Evolutionary conservation across 2,888 invertebrate species (phyloP).

Genomic region (Alcis repandata): DNA sequence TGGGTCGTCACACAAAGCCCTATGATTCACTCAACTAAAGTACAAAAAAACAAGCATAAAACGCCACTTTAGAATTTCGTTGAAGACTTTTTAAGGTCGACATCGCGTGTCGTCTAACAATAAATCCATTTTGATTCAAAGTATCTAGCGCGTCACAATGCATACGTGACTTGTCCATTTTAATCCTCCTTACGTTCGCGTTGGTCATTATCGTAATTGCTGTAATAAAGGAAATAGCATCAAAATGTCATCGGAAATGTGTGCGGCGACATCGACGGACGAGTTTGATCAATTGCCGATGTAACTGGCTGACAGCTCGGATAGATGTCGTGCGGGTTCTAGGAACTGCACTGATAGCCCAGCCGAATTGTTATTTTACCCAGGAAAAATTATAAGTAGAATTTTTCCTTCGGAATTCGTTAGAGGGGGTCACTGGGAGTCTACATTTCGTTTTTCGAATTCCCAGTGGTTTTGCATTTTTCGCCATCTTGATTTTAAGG

Average conservation of each 20-base stretch:
- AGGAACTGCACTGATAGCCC: constrained; percentile 28
- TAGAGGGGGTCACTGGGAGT: no score
- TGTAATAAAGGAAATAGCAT: constrained; percentile 66
- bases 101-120: constrained; percentile 26
- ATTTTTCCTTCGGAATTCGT: no score
- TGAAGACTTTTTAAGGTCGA: constrained; percentile 26
- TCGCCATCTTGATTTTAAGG: no score
- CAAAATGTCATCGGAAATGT: constrained; percentile 51
- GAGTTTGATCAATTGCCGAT: constrained; percentile 39
- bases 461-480: no score
- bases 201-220: constrained; percentile 64
- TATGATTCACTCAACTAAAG: constrained; percentile 24
- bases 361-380: no score
- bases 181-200: constrained; percentile 59
- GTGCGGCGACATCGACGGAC: constrained; percentile 31
- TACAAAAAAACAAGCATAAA: constrained; percentile 18
- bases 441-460: no score
- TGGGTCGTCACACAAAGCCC: constrained; percentile 3
- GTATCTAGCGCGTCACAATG: constrained; percentile 38
- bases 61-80: constrained; percentile 16
- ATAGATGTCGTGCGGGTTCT: constrained; percentile 33
- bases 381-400: no score
- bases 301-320: constrained; percentile 18
- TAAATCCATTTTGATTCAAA: constrained; percentile 31
- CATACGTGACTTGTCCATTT: constrained; percentile 60